Evolutionary conservation across 2,797 vertebrate genomes (phyloP).

Genomic region (Hypotaenidia okinawae): DNA sequence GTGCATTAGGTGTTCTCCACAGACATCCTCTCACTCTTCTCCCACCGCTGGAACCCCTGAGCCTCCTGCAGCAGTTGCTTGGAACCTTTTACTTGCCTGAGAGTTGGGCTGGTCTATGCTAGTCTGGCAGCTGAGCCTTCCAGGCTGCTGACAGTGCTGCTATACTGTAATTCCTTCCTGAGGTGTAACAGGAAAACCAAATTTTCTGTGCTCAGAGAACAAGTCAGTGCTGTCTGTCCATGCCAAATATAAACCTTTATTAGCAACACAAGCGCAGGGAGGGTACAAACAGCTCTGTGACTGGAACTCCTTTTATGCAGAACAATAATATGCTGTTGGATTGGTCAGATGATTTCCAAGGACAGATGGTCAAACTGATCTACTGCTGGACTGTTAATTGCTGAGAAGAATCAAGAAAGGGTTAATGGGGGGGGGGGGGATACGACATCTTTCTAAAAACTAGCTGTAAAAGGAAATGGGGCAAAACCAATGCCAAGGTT

Average conservation of each 20-base stretch:
- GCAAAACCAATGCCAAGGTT: background rate
- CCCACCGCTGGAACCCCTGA: background rate
- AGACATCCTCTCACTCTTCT: background rate
- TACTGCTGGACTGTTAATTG: background rate
- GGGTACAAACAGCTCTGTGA: background rate
- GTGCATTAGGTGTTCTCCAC: background rate
- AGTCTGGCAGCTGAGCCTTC: background rate
- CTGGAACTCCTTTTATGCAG: background rate
- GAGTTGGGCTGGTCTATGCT: background rate
- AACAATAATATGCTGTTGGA: background rate
- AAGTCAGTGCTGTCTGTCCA: background rate
- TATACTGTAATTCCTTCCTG: background rate
- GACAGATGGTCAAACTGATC: background rate
- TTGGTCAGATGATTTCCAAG: background rate
- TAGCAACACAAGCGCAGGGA: background rate
- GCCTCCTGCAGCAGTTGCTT: background rate
- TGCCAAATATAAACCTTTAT: constrained; percentile 56
- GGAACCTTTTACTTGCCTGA: background rate
- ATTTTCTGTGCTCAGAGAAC: background rate
- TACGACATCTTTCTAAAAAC: background rate
- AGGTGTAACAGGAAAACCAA: background rate
- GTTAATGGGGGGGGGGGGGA: background rate
- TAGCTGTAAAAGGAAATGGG: background rate
- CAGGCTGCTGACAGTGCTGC: background rate
- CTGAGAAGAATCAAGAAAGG: background rate